Percentiles rank a stretch among this genome's conserved stretches.
Evolutionary conservation across 2,888 invertebrate genomes (phyloP).

Genomic region (Octodonta nipae): DNA sequence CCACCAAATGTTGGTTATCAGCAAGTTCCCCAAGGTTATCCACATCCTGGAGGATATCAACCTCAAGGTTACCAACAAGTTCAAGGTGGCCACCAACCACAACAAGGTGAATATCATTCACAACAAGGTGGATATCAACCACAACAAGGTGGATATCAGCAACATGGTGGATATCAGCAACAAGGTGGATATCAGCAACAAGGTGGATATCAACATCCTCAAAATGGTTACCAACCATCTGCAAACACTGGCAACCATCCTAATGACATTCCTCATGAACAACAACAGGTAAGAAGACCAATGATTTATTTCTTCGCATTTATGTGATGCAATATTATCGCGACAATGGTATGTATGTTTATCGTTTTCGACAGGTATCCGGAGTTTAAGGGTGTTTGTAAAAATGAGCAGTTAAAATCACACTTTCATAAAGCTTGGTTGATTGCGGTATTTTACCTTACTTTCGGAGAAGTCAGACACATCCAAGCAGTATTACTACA

Average conservation of each 20-base stretch:
- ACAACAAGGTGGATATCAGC: slow-evolving; percentile 1
- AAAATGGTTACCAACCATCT: slow-evolving; percentile 3
- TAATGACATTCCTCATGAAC: slow-evolving; percentile 6
- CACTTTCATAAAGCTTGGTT: too few species aligned
- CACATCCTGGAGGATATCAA: slow-evolving; percentile 2
- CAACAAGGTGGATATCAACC: neutral
- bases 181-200: slow-evolving; percentile 3
- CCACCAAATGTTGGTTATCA: slow-evolving; percentile 13
- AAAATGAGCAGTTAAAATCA: too few species aligned
- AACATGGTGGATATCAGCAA: neutral
- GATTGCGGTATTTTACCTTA: too few species aligned
- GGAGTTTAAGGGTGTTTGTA: too few species aligned
- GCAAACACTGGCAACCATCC: slow-evolving; percentile 6
- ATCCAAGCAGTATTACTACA: too few species aligned
- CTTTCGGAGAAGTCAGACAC: too few species aligned
- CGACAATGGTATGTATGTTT: too few species aligned
- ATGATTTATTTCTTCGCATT: too few species aligned
- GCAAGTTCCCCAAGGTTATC: slow-evolving; percentile 7
- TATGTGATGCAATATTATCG: too few species aligned
- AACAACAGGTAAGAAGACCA: too few species aligned
- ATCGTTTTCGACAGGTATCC: too few species aligned
- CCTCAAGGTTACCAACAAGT: slow-evolving; percentile 7
- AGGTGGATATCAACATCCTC: slow-evolving; percentile 5
- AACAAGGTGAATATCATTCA: neutral
- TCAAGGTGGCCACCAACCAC: neutral